These are phyloP conservation scores for Guaruba guarouba DNA, from an alignment of 2,113 vertebrate genomes.

Conservation along the genomic window DNA sequence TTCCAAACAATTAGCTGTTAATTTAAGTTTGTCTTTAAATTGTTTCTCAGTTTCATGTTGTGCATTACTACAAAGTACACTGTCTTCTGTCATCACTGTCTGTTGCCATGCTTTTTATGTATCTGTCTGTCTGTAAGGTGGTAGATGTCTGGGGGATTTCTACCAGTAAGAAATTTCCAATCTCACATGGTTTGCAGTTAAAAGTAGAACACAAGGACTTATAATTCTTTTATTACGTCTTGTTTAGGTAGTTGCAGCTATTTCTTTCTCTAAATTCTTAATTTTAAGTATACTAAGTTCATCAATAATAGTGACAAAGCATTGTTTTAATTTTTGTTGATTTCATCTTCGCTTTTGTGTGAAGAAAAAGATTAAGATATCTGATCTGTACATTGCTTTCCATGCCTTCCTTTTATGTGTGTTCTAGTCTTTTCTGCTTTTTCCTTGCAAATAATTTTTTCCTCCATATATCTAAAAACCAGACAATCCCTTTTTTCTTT, in stretches of 20 bases:
- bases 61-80: not conserved
- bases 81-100: not conserved
- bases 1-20: not conserved
- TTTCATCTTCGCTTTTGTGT: not conserved
- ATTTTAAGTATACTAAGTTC: not conserved
- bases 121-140: not conserved
- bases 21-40: conserved; percentile 13
- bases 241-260: not conserved
- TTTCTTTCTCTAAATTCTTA: not conserved
- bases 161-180: not conserved
- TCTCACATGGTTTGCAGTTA: not conserved
- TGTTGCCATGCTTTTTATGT: not conserved
- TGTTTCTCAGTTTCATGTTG: not conserved
- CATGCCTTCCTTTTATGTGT: not conserved
- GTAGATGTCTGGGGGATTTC: not conserved
- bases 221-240: not conserved
- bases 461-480: not conserved
- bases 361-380: not conserved
- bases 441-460: not conserved
- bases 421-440: not conserved
- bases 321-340: not conserved
- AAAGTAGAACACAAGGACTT: not conserved
- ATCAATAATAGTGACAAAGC: not conserved
- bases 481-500: not conserved
- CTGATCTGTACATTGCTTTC: not conserved